These are phyloP conservation scores for Genyomyrus donnyi DNA, from an alignment of 2,113 vertebrate species.

Conservation along the genomic window DNA sequence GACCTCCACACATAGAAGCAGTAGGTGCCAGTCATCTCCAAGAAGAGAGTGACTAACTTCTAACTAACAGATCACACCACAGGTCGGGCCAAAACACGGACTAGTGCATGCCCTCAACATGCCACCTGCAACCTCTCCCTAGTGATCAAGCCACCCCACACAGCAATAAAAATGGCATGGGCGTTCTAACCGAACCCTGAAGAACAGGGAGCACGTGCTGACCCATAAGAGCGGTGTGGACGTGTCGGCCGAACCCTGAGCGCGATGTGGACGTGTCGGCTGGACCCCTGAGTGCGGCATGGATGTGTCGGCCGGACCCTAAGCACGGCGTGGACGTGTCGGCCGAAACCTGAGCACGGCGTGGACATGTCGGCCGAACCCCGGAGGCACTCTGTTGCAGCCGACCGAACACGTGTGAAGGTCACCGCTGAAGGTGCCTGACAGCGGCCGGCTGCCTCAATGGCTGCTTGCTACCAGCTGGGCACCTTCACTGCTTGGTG, in stretches of 20 bases:
- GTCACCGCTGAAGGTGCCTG: not conserved
- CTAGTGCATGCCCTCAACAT: not conserved
- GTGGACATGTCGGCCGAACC: not conserved
- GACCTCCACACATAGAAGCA: slow-evolving; percentile 59
- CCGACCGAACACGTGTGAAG: not conserved
- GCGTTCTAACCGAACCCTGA: not conserved
- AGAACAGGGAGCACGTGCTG: too few species aligned
- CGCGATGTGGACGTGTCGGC: not conserved
- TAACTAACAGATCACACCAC: not conserved
- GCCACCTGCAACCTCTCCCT: not conserved
- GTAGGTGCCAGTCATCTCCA: slow-evolving; percentile 53
- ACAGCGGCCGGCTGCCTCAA: not conserved
- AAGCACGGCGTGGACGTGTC: too few species aligned
- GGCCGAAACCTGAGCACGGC: not conserved
- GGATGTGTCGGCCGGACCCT: not conserved
- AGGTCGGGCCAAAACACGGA: not conserved
- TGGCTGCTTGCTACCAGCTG: not conserved
- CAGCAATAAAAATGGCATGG: not conserved
- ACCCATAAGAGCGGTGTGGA: too few species aligned
- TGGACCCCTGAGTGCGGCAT: not conserved
- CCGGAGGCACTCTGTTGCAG: not conserved
- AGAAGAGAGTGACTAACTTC: slow-evolving; percentile 19
- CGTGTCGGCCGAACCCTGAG: too few species aligned
- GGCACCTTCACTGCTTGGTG: not conserved
- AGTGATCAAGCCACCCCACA: not conserved